Percentiles rank a stretch among this genome's conserved stretches.
Evolutionary conservation across 1,140 invertebrate species (phyloP).

Genomic region (Polyergus mexicanus): DNA sequence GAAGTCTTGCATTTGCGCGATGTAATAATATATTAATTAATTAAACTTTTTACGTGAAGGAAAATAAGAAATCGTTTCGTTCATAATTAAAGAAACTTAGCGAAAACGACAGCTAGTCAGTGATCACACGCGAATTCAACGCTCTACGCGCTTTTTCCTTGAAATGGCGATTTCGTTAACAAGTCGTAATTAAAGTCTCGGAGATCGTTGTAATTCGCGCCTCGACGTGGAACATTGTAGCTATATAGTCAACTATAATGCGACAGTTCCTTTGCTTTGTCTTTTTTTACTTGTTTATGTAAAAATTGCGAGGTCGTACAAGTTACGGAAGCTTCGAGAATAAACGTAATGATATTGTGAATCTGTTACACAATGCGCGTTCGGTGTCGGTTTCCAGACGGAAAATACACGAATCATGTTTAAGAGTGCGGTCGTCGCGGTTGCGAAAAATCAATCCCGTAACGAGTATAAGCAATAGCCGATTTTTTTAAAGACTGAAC

Average conservation of each 20-base stretch:
- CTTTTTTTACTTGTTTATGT: constrained; percentile 27
- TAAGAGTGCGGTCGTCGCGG: background rate
- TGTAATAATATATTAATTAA: background rate
- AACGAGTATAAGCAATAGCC: constrained; percentile 12
- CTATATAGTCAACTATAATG: background rate
- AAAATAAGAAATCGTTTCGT: background rate
- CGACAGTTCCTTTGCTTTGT: constrained; percentile 32
- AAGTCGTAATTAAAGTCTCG: background rate
- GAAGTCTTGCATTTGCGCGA: constrained; percentile 13
- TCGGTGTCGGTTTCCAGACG: constrained; percentile 18
- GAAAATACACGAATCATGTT: constrained; percentile 29
- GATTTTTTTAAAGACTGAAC: background rate
- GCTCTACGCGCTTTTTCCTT: background rate
- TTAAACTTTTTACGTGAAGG: constrained; percentile 9
- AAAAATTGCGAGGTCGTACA: constrained; percentile 47
- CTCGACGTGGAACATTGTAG: background rate
- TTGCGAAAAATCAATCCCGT: constrained; percentile 8
- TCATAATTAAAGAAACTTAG: background rate
- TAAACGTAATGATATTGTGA: constrained; percentile 32
- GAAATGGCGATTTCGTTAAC: constrained; percentile 1
- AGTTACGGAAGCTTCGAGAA: constrained; percentile 26
- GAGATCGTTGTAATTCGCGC: background rate
- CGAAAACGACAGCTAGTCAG: background rate
- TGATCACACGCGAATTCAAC: background rate
- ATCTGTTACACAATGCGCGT: constrained; percentile 47